These are phyloP conservation scores for Cephus rjabovi DNA, from an alignment of 2,888 invertebrate genomes.

Conservation along the genomic window DNA sequence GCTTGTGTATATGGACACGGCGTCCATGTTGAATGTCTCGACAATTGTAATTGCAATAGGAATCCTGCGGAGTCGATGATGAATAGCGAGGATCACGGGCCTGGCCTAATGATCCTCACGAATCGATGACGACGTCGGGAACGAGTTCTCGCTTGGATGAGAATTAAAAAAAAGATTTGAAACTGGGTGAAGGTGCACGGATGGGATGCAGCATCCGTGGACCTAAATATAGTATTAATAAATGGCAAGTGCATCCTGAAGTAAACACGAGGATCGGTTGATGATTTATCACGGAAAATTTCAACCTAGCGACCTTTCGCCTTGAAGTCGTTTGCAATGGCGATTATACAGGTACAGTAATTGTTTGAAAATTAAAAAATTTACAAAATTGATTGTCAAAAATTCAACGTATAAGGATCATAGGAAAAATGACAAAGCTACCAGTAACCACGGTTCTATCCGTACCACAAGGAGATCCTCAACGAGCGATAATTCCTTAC, in stretches of 20 bases:
- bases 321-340: not conserved
- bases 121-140: not conserved
- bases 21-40: not conserved
- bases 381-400: too few relatives aligned
- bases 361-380: not conserved
- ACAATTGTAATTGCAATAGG: not conserved
- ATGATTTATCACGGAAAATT: not conserved
- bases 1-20: accelerated
- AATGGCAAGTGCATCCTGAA: not conserved
- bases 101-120: not conserved
- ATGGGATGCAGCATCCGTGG: not conserved
- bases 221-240: not conserved
- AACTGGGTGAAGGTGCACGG: not conserved
- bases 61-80: not conserved
- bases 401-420: too few relatives aligned
- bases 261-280: not conserved
- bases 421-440: not conserved
- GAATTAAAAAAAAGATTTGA: not conserved
- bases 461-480: not conserved
- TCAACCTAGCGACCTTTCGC: not conserved
- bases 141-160: not conserved
- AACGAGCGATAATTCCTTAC: not conserved
- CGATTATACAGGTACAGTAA: not conserved
- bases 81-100: not conserved
- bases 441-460: not conserved